Conservation (phyloP, 1,140 invertebrate genomes). For the Drosophila pectinifera region DNA sequence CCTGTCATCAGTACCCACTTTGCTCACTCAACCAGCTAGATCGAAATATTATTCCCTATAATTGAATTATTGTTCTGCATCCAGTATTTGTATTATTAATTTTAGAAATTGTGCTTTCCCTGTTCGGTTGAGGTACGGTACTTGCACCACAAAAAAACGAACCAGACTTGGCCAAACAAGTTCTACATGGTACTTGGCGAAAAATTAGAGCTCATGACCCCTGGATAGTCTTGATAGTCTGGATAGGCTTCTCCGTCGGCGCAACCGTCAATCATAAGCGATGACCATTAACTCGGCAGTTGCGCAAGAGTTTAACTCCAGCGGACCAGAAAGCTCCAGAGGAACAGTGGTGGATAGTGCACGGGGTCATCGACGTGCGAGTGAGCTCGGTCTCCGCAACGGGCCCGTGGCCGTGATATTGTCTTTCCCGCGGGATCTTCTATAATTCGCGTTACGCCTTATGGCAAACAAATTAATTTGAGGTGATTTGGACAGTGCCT, state of each 20-base stretch:
- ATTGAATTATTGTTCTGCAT: slow-evolving; percentile 26
- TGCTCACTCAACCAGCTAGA: slow-evolving; percentile 11
- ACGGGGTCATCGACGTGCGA: slow-evolving; percentile 69
- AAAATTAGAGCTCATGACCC: slow-evolving; percentile 71
- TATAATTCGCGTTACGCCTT: slow-evolving; percentile 58
- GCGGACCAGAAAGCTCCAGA: slow-evolving; percentile 66
- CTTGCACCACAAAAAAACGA: slow-evolving; percentile 13
- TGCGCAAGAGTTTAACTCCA: slow-evolving; percentile 54
- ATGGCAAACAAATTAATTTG: slow-evolving; percentile 65
- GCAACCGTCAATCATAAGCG: slow-evolving; percentile 70
- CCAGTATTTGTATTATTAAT: slow-evolving; percentile 33
- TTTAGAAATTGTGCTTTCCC: slow-evolving; percentile 23
- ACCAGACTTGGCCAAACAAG: slow-evolving; percentile 11
- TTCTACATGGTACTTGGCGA: slow-evolving; percentile 48
- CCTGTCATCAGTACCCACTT: slow-evolving; percentile 6
- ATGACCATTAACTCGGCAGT: slow-evolving; percentile 69
- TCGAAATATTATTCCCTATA: slow-evolving; percentile 31
- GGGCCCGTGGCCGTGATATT: slow-evolving; percentile 25
- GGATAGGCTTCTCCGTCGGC: slow-evolving; percentile 21
- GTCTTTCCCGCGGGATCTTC: slow-evolving; percentile 31
- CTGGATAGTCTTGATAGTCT: slow-evolving; percentile 58
- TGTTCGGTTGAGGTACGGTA: slow-evolving; percentile 1
- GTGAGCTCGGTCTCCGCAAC: slow-evolving; percentile 35
- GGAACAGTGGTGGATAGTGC: slow-evolving; percentile 47
- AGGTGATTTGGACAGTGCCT: slow-evolving; percentile 39